Evolutionary conservation across 2,113 vertebrate genomes (phyloP).

Genomic region (Oceanites oceanicus): DNA sequence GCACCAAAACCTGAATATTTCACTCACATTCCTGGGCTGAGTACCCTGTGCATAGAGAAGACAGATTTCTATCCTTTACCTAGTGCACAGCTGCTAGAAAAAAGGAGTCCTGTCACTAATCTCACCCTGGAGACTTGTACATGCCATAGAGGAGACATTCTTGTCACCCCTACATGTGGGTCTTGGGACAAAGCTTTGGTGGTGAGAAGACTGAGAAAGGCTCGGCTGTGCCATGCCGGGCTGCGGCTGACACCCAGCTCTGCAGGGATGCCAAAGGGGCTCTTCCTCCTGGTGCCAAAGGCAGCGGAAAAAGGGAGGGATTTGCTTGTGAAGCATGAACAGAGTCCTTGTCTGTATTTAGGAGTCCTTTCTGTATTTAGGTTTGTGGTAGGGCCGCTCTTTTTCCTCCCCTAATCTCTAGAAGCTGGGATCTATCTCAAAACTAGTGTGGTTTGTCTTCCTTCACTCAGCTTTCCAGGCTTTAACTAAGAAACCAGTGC

Average conservation of each 20-base stretch:
- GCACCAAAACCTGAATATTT: neutral
- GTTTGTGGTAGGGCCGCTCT: neutral
- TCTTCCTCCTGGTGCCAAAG: neutral
- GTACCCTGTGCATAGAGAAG: neutral
- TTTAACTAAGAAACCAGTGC: neutral
- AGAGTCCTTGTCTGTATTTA: neutral
- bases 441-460: neutral
- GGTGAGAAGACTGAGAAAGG: neutral
- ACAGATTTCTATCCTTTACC: neutral
- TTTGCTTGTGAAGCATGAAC: neutral
- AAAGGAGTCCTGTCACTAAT: neutral
- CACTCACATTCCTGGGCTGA: neutral
- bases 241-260: neutral
- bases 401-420: neutral
- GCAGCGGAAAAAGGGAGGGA: neutral
- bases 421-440: neutral
- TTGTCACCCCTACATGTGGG: neutral
- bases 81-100: neutral
- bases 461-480: neutral
- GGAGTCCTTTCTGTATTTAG: neutral
- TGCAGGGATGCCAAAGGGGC: rapidly evolving
- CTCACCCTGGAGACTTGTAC: neutral
- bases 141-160: neutral
- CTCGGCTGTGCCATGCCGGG: rapidly evolving
- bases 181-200: neutral